Conservation (phyloP, 1,140 invertebrate genomes). For the Pseudomyrmex pallidus region DNA sequence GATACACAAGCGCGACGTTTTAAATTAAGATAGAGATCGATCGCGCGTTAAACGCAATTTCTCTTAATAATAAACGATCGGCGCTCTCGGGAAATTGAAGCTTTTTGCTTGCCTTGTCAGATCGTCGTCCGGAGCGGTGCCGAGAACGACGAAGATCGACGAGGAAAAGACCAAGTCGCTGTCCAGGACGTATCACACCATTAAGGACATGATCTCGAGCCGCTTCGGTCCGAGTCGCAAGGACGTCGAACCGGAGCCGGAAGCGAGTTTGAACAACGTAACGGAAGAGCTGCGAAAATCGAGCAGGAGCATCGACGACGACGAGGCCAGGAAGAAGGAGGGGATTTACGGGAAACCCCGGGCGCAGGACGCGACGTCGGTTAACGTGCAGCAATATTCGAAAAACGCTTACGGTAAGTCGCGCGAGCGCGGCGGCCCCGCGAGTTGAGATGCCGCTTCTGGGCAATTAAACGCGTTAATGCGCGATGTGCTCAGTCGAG, state of each 20-base stretch:
- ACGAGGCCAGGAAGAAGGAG: conserved; percentile 83
- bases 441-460: not conserved
- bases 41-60: not conserved
- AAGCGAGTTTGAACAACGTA: conserved; percentile 88
- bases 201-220: conserved; percentile 94
- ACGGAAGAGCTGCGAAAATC: conserved; percentile 87
- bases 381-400: conserved; percentile 83
- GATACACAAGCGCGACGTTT: not conserved
- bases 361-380: conserved; percentile 78
- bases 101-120: conserved; percentile 56
- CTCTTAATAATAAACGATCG: not conserved
- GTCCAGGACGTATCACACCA: conserved; percentile 92
- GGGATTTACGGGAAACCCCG: conserved; percentile 87
- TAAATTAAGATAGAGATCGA: conserved; percentile 8
- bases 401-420: conserved; percentile 80
- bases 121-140: conserved; percentile 74
- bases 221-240: conserved; percentile 89
- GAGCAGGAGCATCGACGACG: conserved; percentile 81
- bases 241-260: conserved; percentile 86
- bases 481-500: not conserved
- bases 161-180: conserved; percentile 88
- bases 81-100: not conserved
- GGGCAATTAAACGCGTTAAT: conserved; percentile 7
- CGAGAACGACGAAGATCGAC: conserved; percentile 77
- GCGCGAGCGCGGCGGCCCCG: not conserved